Evolutionary conservation across 1,140 invertebrate species (phyloP).

Genomic region (Zaprionus camerounensis): DNA sequence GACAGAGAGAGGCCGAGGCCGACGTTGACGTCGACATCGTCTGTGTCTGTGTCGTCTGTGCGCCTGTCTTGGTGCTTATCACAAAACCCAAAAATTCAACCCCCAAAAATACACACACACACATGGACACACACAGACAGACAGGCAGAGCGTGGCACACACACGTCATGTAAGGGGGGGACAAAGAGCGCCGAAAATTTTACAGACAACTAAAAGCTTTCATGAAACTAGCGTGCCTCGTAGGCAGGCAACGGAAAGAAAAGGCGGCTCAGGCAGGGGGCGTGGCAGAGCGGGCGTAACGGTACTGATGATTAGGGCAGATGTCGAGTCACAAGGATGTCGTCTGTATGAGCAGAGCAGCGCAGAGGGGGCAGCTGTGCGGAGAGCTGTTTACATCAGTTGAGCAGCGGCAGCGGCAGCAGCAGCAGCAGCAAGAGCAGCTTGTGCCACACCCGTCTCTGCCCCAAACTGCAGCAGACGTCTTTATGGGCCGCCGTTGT

Average conservation of each 20-base stretch:
- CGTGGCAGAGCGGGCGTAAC: slow-evolving; percentile 22
- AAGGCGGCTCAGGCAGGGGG: neutral
- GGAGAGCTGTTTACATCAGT: slow-evolving; percentile 23
- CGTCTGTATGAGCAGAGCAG: slow-evolving; percentile 41
- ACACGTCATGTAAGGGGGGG: slow-evolving; percentile 9
- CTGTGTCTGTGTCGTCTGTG: slow-evolving; percentile 56
- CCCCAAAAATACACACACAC: slow-evolving; percentile 66
- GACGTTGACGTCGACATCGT: slow-evolving; percentile 20
- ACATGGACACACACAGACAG: slow-evolving; percentile 21
- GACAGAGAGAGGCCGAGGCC: slow-evolving; percentile 10
- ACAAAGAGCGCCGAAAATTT: slow-evolving; percentile 73
- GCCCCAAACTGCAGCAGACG: slow-evolving; percentile 66
- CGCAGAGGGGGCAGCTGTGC: neutral
- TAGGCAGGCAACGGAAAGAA: slow-evolving; percentile 8
- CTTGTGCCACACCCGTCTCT: slow-evolving; percentile 23
- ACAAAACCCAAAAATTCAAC: slow-evolving; percentile 69
- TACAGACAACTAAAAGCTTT: slow-evolving; percentile 81
- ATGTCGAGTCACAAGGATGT: slow-evolving; percentile 60
- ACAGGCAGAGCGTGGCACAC: neutral
- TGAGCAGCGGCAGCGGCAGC: slow-evolving; percentile 7
- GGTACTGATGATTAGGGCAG: slow-evolving; percentile 71
- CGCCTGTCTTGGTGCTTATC: slow-evolving; percentile 72
- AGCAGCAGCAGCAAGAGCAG: slow-evolving; percentile 22
- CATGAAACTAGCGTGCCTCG: slow-evolving; percentile 70
- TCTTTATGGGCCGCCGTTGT: slow-evolving; percentile 78